Base-by-base conservation (phyloP, 2,797 vertebrate species). In the Alauda arvensis region DNA sequence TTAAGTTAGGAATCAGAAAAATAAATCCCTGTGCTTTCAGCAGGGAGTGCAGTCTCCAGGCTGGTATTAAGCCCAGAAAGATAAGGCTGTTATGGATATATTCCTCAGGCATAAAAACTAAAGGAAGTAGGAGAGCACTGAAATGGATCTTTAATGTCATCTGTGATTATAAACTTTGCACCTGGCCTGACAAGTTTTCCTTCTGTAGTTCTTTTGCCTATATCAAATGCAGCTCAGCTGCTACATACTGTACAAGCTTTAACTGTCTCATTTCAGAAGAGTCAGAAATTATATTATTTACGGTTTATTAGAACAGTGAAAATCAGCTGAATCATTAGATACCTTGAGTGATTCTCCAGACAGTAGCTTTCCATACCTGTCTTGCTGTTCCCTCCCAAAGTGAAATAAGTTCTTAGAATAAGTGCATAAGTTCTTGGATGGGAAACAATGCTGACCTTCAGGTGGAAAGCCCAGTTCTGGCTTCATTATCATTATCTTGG, bases 51-150 rank as follows among this genome's bases (percentile, higher is more conserved):
- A 88, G 81, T 94, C 91, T 95, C 67, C 77, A 94, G 91, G 95
- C 88, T 92, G 85, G 83, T 89, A 90, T 94, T 95, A 95, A 91
- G 77, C 88, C 76, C n/a, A 82, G 56, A 63, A 91, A 95, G 94
- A 94, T 96, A 94, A 96, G 86, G 37, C 68, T 91, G 91, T 83
- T 83, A 78, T 69, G 90, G 80, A 61, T 90, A 77, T 94, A 90
- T 61, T 93, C 62, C 89, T 92, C 84, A 94, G 91, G 80, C 90
- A 94, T 93, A 94, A 94, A 94, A 94, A 94, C 93, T 93, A 94
- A 87, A 91, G 56, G 67, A 74, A 90, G 53, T 31, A 68, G 29
- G 51, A 85, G 43, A 62, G 49, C 46, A 68, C 57, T 78, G 66
- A 87, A 91, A 88, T 68, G 55, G 37, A 25, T 91, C 29, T 83